Base-by-base conservation (phyloP, 2,113 vertebrate genomes). In the Falcunculus frontatus region DNA sequence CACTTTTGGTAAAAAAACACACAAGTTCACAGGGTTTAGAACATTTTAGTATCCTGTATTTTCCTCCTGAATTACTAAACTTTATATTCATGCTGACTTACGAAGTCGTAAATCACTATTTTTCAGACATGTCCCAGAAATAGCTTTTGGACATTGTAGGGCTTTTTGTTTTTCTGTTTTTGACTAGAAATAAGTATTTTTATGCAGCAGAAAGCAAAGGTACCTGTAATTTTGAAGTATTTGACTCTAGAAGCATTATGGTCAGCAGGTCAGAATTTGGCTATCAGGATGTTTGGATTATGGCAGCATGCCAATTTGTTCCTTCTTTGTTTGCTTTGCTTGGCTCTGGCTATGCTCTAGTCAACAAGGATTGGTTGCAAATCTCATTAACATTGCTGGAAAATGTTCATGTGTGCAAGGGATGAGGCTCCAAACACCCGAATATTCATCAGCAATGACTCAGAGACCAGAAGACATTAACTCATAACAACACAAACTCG, bases 391-490 rank as follows among this genome's bases (percentile, higher is more conserved):
- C 23, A 13, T 59, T 74, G 76, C 49, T 70, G 65, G 44, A 89
- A 72, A 78, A 11, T 16, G 32, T 63, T 87, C 63, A 3, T 81
- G 44, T 39, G 2, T 77, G 67, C 26, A 42, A 72, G 62, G 37
- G 35, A 80, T 75, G 79, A 80, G 76, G 49, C 11, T 73, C 57
- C 69, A 82, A 89, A 87, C 53, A 73, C 56, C 56, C 2, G 1
- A 94, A 75, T 46, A 56, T 63, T 91, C 84, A 62, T 62, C 70
- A 89, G 67, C 62, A 37, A 30, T 94, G 91, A 95, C 62, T 93
- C 84, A 94, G 84, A 95, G 39, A 90, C 42, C 64, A 75, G 78
- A 65, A 94, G 79, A 85, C 60, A 11, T 82, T 73, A 85, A 85
- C 67, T 87, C 46, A 35, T 57, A 83, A 46, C 17, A 53, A 39